Evolutionary conservation across 2,113 vertebrate species (phyloP).

Genomic region (Hyla sarda): DNA sequence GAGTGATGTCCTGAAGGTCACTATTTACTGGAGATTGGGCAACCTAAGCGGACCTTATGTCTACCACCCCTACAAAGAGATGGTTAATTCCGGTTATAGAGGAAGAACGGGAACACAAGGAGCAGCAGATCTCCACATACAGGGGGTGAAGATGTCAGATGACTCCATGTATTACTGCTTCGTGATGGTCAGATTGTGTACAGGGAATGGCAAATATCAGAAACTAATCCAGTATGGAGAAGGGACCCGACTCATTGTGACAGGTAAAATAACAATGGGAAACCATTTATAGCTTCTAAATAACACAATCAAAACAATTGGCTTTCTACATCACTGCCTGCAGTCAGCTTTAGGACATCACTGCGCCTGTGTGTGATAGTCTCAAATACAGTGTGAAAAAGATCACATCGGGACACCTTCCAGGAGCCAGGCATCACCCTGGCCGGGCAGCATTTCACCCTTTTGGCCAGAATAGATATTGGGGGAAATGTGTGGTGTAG

Average conservation of each 20-base stretch:
- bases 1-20: background rate
- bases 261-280: too few relatives aligned
- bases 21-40: constrained; percentile 38
- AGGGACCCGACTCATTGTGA: constrained; percentile 11
- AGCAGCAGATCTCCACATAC: constrained; percentile 22
- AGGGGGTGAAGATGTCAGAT: background rate
- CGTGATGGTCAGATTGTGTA: background rate
- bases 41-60: constrained; percentile 9
- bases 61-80: constrained; percentile 43
- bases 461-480: too few relatives aligned
- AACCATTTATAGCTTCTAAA: too few relatives aligned
- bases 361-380: too few relatives aligned
- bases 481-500: too few relatives aligned
- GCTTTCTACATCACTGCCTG: too few relatives aligned
- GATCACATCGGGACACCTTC: too few relatives aligned
- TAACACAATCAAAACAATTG: too few relatives aligned
- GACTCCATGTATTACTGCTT: constrained; percentile 17
- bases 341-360: too few relatives aligned
- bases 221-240: background rate
- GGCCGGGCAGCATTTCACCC: too few relatives aligned
- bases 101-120: constrained; percentile 5
- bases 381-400: too few relatives aligned
- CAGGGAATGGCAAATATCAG: background rate
- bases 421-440: too few relatives aligned
- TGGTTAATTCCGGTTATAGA: constrained; percentile 30